phyloP scores from a whole-genome alignment of 1,140 invertebrate genomes.

The Ridgeia piscesae region DNA sequence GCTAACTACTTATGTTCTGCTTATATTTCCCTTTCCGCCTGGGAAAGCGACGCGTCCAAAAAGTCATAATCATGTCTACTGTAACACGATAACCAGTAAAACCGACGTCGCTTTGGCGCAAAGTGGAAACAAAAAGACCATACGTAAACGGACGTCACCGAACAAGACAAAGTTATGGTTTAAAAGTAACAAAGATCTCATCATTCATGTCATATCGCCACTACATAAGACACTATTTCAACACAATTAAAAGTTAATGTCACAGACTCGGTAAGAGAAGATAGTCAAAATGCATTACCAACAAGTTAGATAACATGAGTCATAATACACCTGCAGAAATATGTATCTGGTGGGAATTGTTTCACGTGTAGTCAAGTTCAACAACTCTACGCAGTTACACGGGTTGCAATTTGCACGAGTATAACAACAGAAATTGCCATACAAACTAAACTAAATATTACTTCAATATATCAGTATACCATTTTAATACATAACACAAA shows the following conservation, averaged over 20 bases:
- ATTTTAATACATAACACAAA: background rate
- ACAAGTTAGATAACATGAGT: background rate
- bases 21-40: too few species aligned
- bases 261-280: background rate
- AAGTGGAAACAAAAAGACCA: background rate
- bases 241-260: background rate
- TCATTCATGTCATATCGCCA: background rate
- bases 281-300: background rate
- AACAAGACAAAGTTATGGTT: background rate
- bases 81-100: background rate
- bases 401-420: background rate
- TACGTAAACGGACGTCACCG: background rate
- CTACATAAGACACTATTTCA: background rate
- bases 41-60: background rate
- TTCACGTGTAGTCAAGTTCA: background rate
- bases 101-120: background rate
- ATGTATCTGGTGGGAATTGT: background rate
- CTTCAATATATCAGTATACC: background rate
- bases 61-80: background rate
- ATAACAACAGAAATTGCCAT: background rate
- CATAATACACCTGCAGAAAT: background rate
- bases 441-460: background rate
- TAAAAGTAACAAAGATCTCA: background rate
- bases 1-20: too few species aligned
- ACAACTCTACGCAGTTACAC: background rate